A percentile compares a stretch with the other conserved stretches of the same genome.
phyloP scores from a whole-genome alignment of 2,797 vertebrate genomes.

The Leptatherina wallacei region DNA sequence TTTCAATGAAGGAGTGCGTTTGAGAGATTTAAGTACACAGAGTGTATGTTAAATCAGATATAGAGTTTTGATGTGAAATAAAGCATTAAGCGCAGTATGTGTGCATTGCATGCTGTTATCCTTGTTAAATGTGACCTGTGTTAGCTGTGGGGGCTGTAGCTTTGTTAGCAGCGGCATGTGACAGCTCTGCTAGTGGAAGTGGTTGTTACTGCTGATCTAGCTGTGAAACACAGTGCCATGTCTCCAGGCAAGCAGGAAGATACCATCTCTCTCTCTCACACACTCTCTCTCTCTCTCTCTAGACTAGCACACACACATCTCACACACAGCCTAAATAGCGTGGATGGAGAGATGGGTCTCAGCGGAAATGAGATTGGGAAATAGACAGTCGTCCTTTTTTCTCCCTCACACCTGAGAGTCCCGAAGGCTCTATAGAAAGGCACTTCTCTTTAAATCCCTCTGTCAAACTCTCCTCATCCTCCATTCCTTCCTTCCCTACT shows the following conservation, averaged over 20 bases:
- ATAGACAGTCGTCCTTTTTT: slow-evolving; percentile 65
- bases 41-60: slow-evolving; percentile 46
- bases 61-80: slow-evolving; percentile 52
- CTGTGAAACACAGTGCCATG: slow-evolving; percentile 75
- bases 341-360: slow-evolving; percentile 51
- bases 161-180: slow-evolving; percentile 74
- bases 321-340: slow-evolving; percentile 42
- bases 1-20: background rate
- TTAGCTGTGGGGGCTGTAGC: slow-evolving; percentile 71
- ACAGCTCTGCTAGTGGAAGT: slow-evolving; percentile 74
- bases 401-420: slow-evolving; percentile 70
- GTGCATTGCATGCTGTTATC: slow-evolving; percentile 65
- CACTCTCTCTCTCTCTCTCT: slow-evolving; percentile 11
- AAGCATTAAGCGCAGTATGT: slow-evolving; percentile 59
- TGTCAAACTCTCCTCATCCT: slow-evolving; percentile 63
- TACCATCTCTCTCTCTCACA: slow-evolving; percentile 39
- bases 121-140: slow-evolving; percentile 75
- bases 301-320: slow-evolving; percentile 5
- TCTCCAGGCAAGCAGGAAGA: slow-evolving; percentile 74
- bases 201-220: slow-evolving; percentile 76
- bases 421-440: slow-evolving; percentile 65
- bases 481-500: slow-evolving; percentile 36
- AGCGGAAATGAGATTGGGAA: slow-evolving; percentile 64
- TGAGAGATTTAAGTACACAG: background rate
- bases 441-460: slow-evolving; percentile 67